Base-by-base conservation (phyloP, 2,888 invertebrate genomes). In the Odiellus spinosus region DNA sequence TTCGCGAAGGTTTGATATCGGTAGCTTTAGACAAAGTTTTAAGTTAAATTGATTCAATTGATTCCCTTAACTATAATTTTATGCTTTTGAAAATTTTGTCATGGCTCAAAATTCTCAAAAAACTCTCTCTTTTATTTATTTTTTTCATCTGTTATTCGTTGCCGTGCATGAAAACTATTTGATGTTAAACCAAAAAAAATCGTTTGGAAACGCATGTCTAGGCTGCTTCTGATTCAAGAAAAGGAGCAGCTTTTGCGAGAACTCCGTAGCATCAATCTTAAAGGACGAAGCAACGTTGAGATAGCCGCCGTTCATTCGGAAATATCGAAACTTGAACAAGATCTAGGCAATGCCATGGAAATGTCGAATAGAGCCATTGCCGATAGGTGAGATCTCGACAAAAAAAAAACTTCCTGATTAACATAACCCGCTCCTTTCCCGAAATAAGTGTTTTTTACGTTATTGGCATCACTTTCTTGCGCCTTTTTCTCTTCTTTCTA, bases 181-280 rank as follows among this genome's bases (percentile, higher is more conserved):
- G 8, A 26, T 26, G 26, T 26, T 26, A 26, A 26, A 26, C 8
- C 26, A 26, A 26, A 26, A 26, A 26, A 26, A 26, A 26, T 8
- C 8, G 26, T 26, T 26, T 8, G 26, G 26, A 26, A 26, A 26
- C 8, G 26, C 26, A 26, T 26, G 26, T 38, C 21, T 58, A 71
- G 91, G 56, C 72, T 93, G 36, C 66, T 91, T 47, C 71, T 93
- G 42, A 87, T 93, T 68, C 90, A 91, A 71, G 95, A 95, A 64
- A 95, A 95, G 65, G 91, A 95, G 64, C 90, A 95, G 62, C 67
- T 93, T 42, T 67, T 95, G 42, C 72, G 88, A 58, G 95, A 95
- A 62, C 66, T 93, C 39, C 73, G 87, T 55, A 85, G 88, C 48
- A 63, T 66, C 48, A 63, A 63, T 48, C 59, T 59, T 5, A 66